These are phyloP conservation scores for Atopsyche davidsoni DNA, from an alignment of 1,140 invertebrate genomes.

Conservation along the genomic window DNA sequence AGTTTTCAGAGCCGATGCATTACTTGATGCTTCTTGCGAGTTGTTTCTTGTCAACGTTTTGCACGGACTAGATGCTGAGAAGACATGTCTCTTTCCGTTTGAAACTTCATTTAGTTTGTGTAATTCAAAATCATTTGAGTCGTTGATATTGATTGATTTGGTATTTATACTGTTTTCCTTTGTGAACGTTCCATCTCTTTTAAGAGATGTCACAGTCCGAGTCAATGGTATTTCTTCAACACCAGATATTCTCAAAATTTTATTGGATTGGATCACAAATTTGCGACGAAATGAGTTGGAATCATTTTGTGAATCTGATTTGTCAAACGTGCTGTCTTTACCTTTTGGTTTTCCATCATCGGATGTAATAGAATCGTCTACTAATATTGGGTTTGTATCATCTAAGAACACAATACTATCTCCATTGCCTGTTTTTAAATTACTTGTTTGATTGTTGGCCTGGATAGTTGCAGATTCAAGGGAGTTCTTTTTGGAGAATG, in stretches of 20 bases:
- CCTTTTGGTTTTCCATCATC: neutral
- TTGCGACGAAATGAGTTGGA: no score
- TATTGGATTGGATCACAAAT: constrained; percentile 10
- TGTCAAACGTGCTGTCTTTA: no score
- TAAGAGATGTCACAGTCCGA: neutral
- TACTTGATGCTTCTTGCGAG: constrained; percentile 16
- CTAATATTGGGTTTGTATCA: constrained; percentile 9
- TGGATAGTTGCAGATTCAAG: neutral
- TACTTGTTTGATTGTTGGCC: neutral
- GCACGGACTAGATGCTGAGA: constrained; percentile 25
- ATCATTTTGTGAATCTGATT: no score
- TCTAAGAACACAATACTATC: no score
- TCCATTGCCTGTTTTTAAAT: neutral
- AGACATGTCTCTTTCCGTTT: constrained; percentile 9
- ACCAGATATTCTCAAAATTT: constrained; percentile 19
- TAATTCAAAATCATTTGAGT: no score
- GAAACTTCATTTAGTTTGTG: no score
- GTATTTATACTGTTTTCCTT: no score
- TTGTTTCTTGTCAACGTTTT: constrained; percentile 19
- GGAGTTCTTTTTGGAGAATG: constrained; percentile 1
- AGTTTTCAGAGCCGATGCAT: constrained; percentile 25
- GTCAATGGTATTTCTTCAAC: constrained; percentile 12
- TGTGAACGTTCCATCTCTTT: constrained; percentile 10
- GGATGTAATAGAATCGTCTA: constrained; percentile 8
- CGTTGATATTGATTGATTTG: neutral